Base-by-base conservation (phyloP, 2,113 vertebrate genomes). In the Epinephelus moara region DNA sequence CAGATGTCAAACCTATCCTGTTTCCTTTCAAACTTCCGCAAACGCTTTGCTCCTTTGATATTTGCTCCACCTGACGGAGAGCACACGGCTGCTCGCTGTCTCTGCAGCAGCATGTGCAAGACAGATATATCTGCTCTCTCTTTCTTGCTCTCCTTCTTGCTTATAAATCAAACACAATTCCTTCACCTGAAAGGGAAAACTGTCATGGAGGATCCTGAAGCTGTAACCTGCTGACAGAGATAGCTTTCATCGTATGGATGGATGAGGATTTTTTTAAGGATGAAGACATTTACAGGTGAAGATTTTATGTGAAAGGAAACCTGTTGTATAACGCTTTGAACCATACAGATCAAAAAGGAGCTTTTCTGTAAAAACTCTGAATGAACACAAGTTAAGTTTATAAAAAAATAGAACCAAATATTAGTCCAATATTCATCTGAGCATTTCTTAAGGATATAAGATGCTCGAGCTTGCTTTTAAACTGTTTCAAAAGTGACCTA, bases 401-500 rank as follows among this genome's bases (percentile, higher is more conserved):
- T 18, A 42, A n/a, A 47, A 30, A 56, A 63, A 55, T 8, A 37
- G 6, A 63, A 15, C 1, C 21, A 10, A 78, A 68, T 0, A 47
- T 23, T 15, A 6, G 49, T 55, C 10, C 18, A 62, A 62, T 61
- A 74, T 45, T 63, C 56, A 49, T 66, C 45, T 12, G 8, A 73
- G 17, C 21, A 23, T 27, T 25, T 69, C 27, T 7, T 25, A n/a
- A 67, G 27, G 18, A 63, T 11, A 37, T 21, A 12, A 68, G 80
- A 64, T 21, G 66, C 50, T 55, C 23, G 19, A 10, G 61, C 33
- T 30, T 60, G 30, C 25, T 57, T 56, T 12, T 15, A 61, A 63
- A 45, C 73, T n/a, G 71, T 61, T 71, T 47, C 9, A 55, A n/a
- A 56, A 73, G 9, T 80, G 76, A 88, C 84, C 84, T 70, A 84